Percentiles rank a stretch among this genome's conserved stretches.
These are phyloP conservation scores for Hydractinia symbiolongicarpus DNA, from an alignment of 30 jellyfish, hydroid and myxozoan genomes.

Conservation along the genomic window DNA sequence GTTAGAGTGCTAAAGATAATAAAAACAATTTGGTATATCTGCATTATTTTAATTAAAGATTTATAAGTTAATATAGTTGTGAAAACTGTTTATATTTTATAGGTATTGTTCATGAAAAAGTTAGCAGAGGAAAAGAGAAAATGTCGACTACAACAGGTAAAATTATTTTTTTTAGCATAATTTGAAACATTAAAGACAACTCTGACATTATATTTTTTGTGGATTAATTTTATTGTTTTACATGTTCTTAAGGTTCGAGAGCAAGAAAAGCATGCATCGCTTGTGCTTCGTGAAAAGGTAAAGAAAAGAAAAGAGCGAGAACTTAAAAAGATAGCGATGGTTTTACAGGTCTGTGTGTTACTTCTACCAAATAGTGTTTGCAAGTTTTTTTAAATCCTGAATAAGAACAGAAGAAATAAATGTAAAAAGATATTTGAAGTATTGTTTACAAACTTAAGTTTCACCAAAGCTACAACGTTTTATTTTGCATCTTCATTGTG, in stretches of 20 bases:
- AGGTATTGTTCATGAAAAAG: conserved; percentile 15
- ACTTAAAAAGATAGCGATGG: conserved; percentile 23
- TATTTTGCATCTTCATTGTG: not conserved
- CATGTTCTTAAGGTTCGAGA: conserved; percentile 28
- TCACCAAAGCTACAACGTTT: too few species aligned
- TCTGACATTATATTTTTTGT: not conserved
- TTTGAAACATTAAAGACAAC: too few species aligned
- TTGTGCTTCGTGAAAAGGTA: conserved; percentile 30
- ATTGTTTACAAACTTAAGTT: too few species aligned
- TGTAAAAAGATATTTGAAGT: too few species aligned
- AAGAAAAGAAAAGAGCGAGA: conserved; percentile 24
- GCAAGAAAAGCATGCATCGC: conserved; percentile 47
- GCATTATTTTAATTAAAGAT: too few species aligned
- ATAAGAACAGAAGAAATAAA: too few species aligned
- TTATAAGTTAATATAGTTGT: too few species aligned
- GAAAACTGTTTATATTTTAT: too few species aligned
- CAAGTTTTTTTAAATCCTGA: too few species aligned
- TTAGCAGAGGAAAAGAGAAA: conserved; percentile 53
- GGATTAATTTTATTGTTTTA: conserved; percentile 15
- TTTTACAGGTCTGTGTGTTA: not conserved
- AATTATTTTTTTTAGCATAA: not conserved
- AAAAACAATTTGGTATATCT: too few species aligned
- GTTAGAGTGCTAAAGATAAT: too few species aligned
- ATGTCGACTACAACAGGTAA: conserved; percentile 50
- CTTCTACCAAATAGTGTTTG: not conserved